A percentile compares a stretch with the other conserved stretches of the same genome.
Conservation (phyloP, 2,113 vertebrate species). For the Gasterosteus aculeatus region DNA sequence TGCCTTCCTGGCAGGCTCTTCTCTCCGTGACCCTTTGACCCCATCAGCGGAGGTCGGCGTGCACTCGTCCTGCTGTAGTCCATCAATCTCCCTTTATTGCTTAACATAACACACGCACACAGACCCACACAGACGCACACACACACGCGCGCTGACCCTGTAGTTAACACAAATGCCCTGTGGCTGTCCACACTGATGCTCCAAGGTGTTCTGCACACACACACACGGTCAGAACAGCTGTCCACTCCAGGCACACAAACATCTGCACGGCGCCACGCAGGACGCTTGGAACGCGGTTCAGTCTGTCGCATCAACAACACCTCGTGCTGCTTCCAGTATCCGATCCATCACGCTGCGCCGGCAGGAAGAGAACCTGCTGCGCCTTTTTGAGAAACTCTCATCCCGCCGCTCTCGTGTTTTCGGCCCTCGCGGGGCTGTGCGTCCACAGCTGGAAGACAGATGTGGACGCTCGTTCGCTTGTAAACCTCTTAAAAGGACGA, state of each 20-base stretch:
- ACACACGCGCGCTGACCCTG: constrained; percentile 22
- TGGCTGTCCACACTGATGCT: constrained; percentile 43
- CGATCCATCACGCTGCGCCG: constrained; percentile 11
- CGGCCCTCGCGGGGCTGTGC: not conserved
- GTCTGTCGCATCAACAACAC: constrained; percentile 18
- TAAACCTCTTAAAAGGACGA: not conserved
- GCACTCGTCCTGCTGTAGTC: constrained; percentile 45
- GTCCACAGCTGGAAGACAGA: constrained; percentile 9
- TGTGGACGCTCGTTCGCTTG: not conserved
- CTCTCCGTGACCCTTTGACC: constrained; percentile 35
- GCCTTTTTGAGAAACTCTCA: not conserved
- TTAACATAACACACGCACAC: constrained; percentile 14
- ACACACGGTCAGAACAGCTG: constrained; percentile 33
- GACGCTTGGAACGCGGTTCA: not conserved
- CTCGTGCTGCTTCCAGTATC: constrained; percentile 45
- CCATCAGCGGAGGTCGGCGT: constrained; percentile 29
- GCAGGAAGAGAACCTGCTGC: not conserved
- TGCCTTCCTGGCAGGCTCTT: not conserved
- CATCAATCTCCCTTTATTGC: constrained; percentile 49
- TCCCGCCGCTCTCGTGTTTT: not conserved
- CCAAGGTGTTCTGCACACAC: constrained; percentile 38
- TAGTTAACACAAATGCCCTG: constrained; percentile 24
- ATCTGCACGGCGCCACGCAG: constrained; percentile 5
- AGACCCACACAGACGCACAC: constrained; percentile 34
- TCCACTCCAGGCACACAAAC: not conserved